Evolutionary conservation across 2,888 invertebrate species (phyloP), one percentile per base, ranked within the genome.

Genomic region (Andrena flavipes): DNA sequence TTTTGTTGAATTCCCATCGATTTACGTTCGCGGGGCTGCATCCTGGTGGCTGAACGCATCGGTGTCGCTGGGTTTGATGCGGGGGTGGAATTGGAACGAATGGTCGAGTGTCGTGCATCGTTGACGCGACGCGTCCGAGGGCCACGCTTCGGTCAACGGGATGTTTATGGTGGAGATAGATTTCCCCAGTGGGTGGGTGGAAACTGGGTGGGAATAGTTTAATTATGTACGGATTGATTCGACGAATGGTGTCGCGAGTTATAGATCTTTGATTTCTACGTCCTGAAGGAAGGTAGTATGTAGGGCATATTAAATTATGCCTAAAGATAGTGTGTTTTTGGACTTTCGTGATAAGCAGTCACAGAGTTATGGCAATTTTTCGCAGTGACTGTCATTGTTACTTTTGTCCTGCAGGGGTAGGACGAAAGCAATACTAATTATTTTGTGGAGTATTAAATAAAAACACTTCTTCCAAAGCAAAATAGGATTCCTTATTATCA

Each of bases 91-190:
- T 81, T 42, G 63, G 13, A 75, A 82, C 67, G 70, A 81, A 67
- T 67, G 60, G 26, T 29, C 73, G 51, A 73, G 71, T 67, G 80
- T 63, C 72, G 29, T 56, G 48, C 60, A 26, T 49, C 60, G 67
- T 67, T 56, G 60, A 63, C 60, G 62, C n/a, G 51, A n/a, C 48
- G 48, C 35, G 71, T 67, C 48, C 29, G 60, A 67, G 59, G 60
- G 29, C 29, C 29, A 51, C 42, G 59, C 42, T 63, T 56, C 33
- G 54, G 20, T 33, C 26, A 7, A 48, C 48, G 13, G 26, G 13
- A 23, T 63, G 54, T 72, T 72, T 80, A 54, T 48, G 23, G 26
- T 48, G 54, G 30, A 49, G 48, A 72, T 80, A 68, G 80, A 80
- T 60, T 80, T 67, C 23, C 30, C 5, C 20, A 20, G 56, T 20